phyloP scores from a whole-genome alignment of 2,797 vertebrate species.

The Argentina silus region DNA sequence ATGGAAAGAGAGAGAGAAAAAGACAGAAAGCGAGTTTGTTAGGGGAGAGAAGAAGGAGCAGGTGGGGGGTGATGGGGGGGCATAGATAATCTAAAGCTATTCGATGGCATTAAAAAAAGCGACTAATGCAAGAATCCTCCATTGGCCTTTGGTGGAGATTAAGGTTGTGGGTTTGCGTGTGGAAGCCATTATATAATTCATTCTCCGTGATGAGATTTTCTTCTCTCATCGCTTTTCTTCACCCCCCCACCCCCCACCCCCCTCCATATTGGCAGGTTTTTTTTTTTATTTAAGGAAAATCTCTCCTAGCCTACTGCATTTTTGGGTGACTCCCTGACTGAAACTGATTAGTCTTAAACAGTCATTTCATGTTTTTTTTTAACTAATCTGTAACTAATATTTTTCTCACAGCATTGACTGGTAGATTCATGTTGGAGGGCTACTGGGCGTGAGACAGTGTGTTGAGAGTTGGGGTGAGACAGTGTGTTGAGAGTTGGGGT shows the following conservation, averaged over 20 bases:
- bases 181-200: constrained; percentile 77
- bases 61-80: constrained; percentile 46
- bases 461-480: too few species aligned
- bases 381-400: not conserved
- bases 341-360: constrained; percentile 53
- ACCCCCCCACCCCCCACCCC: constrained; percentile 16
- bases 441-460: too few species aligned
- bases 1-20: constrained; percentile 23
- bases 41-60: constrained; percentile 45
- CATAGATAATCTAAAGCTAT: constrained; percentile 72
- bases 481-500: too few species aligned
- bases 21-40: constrained; percentile 7
- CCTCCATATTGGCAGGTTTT: constrained; percentile 61
- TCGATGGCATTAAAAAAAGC: constrained; percentile 66
- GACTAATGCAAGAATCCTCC: constrained; percentile 73
- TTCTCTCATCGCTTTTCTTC: constrained; percentile 60
- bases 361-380: constrained; percentile 51
- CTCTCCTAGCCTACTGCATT: constrained; percentile 39
- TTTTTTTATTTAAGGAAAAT: constrained; percentile 68
- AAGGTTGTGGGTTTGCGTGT: constrained; percentile 69
- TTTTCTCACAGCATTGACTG: constrained; percentile 14
- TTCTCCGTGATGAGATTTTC: constrained; percentile 76
- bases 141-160: constrained; percentile 70
- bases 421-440: not conserved
- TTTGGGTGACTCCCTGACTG: constrained; percentile 59